These are phyloP conservation scores for Caenorhabditis sp. DNA, from an alignment of 2,888 invertebrate species.

Conservation along the genomic window DNA sequence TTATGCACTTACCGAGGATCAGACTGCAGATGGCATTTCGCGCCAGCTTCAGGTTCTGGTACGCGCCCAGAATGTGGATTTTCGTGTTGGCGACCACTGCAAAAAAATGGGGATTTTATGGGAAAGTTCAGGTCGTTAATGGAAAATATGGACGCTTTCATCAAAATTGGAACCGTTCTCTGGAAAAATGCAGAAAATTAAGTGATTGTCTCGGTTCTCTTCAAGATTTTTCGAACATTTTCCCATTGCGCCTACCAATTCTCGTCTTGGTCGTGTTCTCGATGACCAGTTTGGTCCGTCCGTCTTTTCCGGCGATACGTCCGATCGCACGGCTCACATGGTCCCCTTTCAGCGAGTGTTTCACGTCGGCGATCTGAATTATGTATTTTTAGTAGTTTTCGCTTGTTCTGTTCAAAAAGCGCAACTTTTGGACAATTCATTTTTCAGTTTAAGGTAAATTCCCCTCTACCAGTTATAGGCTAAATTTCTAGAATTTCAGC, in stretches of 20 bases:
- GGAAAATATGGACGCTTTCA: too few species aligned
- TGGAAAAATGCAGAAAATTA: too few species aligned
- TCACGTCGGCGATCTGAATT: conserved; percentile 67
- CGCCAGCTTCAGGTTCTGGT: conserved; percentile 94
- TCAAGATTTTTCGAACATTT: background rate
- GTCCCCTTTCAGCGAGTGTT: conserved; percentile 70
- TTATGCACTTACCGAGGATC: conserved; percentile 85
- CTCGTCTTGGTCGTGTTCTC: conserved; percentile 99
- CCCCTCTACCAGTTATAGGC: too few species aligned
- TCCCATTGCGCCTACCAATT: conserved; percentile 82
- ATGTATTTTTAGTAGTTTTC: too few species aligned
- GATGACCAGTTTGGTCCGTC: conserved; percentile 92
- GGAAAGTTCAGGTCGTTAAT: too few species aligned
- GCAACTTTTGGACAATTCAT: too few species aligned
- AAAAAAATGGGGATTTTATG: too few species aligned
- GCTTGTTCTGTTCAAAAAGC: too few species aligned
- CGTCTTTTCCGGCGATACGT: conserved; percentile 93
- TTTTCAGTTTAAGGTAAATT: too few species aligned
- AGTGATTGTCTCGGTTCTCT: too few species aligned
- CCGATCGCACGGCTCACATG: conserved; percentile 87
- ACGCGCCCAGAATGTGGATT: conserved; percentile 96
- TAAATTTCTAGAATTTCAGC: too few species aligned
- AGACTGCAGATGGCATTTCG: conserved; percentile 94
- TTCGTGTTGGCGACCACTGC: conserved; percentile 92
- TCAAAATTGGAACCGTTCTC: too few species aligned